Evolutionary conservation across 2,113 vertebrate species (phyloP), one percentile per base, ranked within the genome.

Genomic region (Pyxicephalus adspersus): DNA sequence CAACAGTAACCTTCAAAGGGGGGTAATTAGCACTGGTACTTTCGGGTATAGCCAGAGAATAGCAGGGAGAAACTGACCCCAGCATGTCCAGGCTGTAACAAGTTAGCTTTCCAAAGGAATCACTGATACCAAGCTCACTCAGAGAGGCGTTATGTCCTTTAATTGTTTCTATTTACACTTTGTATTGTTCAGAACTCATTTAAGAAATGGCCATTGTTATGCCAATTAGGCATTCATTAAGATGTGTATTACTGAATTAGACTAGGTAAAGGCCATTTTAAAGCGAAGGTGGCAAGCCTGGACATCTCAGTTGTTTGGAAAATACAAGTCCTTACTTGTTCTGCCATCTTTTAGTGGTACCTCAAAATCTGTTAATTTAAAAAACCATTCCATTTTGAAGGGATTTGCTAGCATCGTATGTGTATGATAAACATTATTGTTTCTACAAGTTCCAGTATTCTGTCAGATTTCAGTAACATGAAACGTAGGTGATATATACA

Each of bases 21-120:
- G 67, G 82, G 84, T 84, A 84, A 85, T 85, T 84, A 89, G 83
- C 72, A 68, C 72, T 77, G 82, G 83, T 77, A 83, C 63, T 83
- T 89, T 84, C 84, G 83, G 84, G 82, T 65, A 68, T 84, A 68
- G 51, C 84, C 9, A 84, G 84, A 86, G 83, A 83, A 72, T 55
- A 86, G 76, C 83, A 84, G 78, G 86, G 61, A 83, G 71, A 86
- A 87, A 83, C 87, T 84, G 83, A 87, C 83, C 80, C 23, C 18
- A 77, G 0, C 4, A 0, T 85, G 85, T 80, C 75, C 28, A 20
- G 66, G 38, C 67, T 45, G 38, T 45, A 13, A 13, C 6, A 45
- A 13, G 38, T 15, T 45, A 22, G 66, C 22, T 18, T 19, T n/a
- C 34, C 8, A n/a, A 18, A n/a, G 11, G 9, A 13, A 15, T 0